phyloP scores from a whole-genome alignment of 2,113 vertebrate species.

The Chunga burmeisteri region DNA sequence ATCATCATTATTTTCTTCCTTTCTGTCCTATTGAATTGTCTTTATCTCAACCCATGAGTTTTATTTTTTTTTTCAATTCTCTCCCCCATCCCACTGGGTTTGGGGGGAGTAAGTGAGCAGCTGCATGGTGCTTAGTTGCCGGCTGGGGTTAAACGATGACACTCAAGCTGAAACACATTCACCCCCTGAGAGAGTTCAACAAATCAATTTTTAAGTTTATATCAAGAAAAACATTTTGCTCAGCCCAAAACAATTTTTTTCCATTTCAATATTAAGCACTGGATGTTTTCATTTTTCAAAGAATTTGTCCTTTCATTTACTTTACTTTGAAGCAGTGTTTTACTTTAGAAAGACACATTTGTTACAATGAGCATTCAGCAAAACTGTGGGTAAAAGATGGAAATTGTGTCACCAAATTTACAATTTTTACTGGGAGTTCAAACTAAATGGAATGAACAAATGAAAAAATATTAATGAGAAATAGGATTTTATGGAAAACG shows the following conservation, averaged over 20 bases:
- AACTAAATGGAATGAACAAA: neutral
- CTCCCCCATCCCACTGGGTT: no score
- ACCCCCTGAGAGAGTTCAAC: neutral
- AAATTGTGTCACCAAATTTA: neutral
- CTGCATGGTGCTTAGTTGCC: no score
- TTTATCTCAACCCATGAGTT: no score
- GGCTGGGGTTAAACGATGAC: no score
- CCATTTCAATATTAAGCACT: neutral
- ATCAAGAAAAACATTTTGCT: constrained; percentile 1
- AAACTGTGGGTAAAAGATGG: neutral
- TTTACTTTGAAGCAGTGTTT: neutral
- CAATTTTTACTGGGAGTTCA: neutral
- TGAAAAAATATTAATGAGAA: neutral
- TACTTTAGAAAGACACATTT: neutral
- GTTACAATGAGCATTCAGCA: neutral
- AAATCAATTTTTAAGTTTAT: constrained; percentile 1
- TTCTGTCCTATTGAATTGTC: no score
- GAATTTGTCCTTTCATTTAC: neutral
- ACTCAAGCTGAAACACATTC: neutral
- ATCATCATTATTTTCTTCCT: no score
- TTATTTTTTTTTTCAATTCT: no score
- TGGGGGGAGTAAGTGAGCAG: no score
- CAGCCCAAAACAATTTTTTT: neutral
- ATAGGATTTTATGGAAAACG: neutral
- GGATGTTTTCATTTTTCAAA: neutral